Evolutionary conservation across 2,113 vertebrate genomes (phyloP), one percentile per base, ranked within the genome.

Genomic region (Ceyx melanurus): DNA sequence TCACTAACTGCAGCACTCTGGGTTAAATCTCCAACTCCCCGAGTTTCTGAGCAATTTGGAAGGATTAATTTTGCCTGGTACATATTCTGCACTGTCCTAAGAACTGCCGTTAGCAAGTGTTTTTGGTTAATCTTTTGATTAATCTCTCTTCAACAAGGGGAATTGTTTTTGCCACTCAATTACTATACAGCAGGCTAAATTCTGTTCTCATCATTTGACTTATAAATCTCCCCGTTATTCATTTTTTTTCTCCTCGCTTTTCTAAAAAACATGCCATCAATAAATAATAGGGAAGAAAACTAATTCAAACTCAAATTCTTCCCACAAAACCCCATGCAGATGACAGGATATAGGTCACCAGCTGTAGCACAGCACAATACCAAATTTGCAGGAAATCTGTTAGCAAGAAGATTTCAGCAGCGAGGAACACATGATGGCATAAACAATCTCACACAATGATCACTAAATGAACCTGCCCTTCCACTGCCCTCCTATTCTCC

Each of bases 321-420:
- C 35, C 75, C 85, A 94, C 57, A 96, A 77, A 92, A 86, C 85
- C 19, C 60, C 50, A 37, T 5, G 64, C 91, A 95, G 96, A 92
- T 91, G 91, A 93, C 71, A 89, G 86, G 74, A 96, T 94, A 88
- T 96, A 96, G 95, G 96, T 96, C 94, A 92, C 92, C 94, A 96
- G 94, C 92, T 96, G 95, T 82, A 96, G 86, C 3, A 2, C 50
- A 70, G 58, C 46, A 79, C 40, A 96, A 93, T 82, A 90, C 11
- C 4, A 90, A 95, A 94, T 94, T 87, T 92, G 91, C 86, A 74
- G 78, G 66, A 86, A 92, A 92, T 86, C 81, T 93, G 60, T 90
- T 75, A 75, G 65, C 46, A 72, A 58, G 74, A 90, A 31, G 2
- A 82, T 95, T 93, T 96, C 92, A 87, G 84, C 86, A 82, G 58